phyloP scores from a whole-genome alignment of 2,888 invertebrate genomes.

The Chironomus riparius region DNA sequence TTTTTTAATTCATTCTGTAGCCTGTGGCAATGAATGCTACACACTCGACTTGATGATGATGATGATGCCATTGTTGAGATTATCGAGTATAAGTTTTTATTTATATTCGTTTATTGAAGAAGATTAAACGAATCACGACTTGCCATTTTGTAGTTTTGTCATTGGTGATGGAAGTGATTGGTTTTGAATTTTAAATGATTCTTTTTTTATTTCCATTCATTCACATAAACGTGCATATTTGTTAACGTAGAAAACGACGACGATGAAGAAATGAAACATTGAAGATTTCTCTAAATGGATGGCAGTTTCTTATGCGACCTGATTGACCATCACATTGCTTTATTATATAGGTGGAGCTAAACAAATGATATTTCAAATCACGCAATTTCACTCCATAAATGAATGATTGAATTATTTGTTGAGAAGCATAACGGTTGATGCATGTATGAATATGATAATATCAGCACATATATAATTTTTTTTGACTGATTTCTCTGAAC shows the following conservation, averaged over 20 bases:
- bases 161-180: conserved; percentile 8
- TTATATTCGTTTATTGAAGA: background rate
- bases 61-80: conserved; percentile 17
- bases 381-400: background rate
- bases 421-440: background rate
- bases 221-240: too few relatives aligned
- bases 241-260: background rate
- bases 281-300: conserved; percentile 9
- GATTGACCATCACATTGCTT: background rate
- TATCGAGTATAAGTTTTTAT: background rate
- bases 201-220: background rate
- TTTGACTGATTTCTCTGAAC: background rate
- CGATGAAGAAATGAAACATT: background rate
- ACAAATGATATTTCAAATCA: background rate
- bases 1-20: too few relatives aligned
- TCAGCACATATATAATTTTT: background rate
- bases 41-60: too few relatives aligned
- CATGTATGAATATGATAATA: background rate
- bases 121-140: conserved; percentile 11
- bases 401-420: background rate
- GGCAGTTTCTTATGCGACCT: background rate
- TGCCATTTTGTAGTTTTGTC: conserved; percentile 1
- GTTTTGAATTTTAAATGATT: conserved; percentile 11
- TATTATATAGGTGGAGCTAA: background rate
- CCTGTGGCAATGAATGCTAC: too few relatives aligned